These are phyloP conservation scores for Chymomyza procnemis DNA, from an alignment of 2,888 invertebrate genomes.

Conservation along the genomic window DNA sequence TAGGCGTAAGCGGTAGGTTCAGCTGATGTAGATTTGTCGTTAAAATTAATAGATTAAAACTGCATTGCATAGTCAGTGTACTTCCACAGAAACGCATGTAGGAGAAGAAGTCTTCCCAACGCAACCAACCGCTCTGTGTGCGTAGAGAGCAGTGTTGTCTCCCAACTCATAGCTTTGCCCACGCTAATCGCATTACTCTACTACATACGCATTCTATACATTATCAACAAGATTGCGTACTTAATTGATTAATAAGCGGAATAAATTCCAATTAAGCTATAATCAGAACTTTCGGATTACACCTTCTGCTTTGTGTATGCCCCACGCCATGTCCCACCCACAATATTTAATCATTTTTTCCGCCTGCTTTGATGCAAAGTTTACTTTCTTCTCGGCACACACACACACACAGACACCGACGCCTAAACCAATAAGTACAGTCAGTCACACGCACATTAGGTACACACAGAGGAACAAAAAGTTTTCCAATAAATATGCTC, in stretches of 20 bases:
- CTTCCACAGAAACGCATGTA: no score
- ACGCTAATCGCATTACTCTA: background rate
- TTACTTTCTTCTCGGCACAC: background rate
- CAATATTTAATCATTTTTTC: background rate
- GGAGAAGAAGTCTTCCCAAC: background rate
- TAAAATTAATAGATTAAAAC: no score
- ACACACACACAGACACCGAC: no score
- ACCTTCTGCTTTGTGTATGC: background rate
- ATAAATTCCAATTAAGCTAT: slow-evolving; percentile 35
- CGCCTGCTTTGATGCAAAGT: background rate
- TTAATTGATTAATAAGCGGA: slow-evolving; percentile 43
- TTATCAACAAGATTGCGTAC: slow-evolving; percentile 17
- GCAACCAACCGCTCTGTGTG: background rate
- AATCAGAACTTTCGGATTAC: background rate
- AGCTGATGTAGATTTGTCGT: no score
- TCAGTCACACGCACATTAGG: background rate
- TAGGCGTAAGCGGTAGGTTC: no score
- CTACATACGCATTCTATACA: background rate
- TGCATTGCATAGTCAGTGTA: no score
- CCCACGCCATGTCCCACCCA: no score
- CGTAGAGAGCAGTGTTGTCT: background rate
- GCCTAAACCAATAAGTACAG: no score
- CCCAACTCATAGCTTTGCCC: background rate
- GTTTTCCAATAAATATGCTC: slow-evolving; percentile 37
- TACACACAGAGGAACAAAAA: slow-evolving; percentile 15